Evolutionary conservation across 2,113 vertebrate genomes (phyloP).

Genomic region (Cottus gobio): DNA sequence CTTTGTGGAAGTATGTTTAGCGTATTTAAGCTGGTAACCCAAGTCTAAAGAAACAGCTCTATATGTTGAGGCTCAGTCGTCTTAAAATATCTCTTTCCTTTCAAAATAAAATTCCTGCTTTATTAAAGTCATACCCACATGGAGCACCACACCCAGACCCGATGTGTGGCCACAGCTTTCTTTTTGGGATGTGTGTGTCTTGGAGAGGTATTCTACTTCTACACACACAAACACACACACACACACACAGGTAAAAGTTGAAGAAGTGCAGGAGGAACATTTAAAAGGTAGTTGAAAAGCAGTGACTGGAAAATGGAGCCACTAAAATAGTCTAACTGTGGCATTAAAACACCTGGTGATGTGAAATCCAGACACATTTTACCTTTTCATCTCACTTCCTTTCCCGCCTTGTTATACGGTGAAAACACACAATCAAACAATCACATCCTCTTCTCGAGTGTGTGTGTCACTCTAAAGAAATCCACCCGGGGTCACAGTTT

Average conservation of each 20-base stretch:
- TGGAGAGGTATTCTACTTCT: conserved; percentile 20
- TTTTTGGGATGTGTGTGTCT: conserved; percentile 50
- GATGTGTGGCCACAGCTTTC: conserved; percentile 41
- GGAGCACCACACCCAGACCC: conserved; percentile 55
- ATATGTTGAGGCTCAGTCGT: conserved; percentile 29
- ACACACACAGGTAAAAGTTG: conserved; percentile 45
- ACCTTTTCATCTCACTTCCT: conserved; percentile 6
- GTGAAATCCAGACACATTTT: conserved; percentile 30
- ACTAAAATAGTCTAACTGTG: conserved; percentile 42
- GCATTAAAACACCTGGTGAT: conserved; percentile 48
- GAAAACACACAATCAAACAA: neutral
- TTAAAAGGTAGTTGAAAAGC: conserved; percentile 62
- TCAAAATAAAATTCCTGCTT: conserved; percentile 71
- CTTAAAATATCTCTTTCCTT: conserved; percentile 54
- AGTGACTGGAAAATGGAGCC: conserved; percentile 55
- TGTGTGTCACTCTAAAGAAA: neutral
- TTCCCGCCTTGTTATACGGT: neutral
- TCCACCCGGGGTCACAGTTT: neutral
- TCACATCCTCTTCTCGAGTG: neutral
- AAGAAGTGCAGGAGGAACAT: conserved; percentile 35
- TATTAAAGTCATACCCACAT: conserved; percentile 65
- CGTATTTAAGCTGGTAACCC: conserved; percentile 36
- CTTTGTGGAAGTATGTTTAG: neutral
- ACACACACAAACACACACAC: conserved; percentile 1
- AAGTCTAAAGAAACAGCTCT: conserved; percentile 58